These are phyloP conservation scores for Drosophila recens DNA, from an alignment of 2,888 invertebrate genomes.

Conservation along the genomic window DNA sequence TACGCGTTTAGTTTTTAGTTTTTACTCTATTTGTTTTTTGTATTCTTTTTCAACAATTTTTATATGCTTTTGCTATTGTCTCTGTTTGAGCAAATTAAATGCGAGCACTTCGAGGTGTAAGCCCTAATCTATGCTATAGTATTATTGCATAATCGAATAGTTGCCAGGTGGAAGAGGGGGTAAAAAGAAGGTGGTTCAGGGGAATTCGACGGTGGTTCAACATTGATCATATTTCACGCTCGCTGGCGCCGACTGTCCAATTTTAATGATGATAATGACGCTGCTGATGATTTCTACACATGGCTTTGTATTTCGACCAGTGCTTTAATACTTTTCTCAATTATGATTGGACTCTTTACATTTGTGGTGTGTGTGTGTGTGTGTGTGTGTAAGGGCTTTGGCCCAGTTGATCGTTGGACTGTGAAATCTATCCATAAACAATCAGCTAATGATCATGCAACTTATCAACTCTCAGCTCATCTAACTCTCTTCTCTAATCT, in stretches of 20 bases:
- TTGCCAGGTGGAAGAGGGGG: neutral
- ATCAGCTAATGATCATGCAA: slow-evolving; percentile 68
- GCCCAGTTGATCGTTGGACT: slow-evolving; percentile 71
- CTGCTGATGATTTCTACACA: slow-evolving; percentile 54
- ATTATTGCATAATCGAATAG: slow-evolving; percentile 69
- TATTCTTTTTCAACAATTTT: neutral
- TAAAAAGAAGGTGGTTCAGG: neutral
- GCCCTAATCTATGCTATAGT: slow-evolving; percentile 55
- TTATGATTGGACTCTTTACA: slow-evolving; percentile 71
- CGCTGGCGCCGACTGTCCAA: slow-evolving; percentile 70
- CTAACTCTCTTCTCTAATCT: slow-evolving; percentile 7
- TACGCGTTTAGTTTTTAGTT: slow-evolving; percentile 32
- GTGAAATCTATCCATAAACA: slow-evolving; percentile 76
- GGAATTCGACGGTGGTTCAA: slow-evolving; percentile 6
- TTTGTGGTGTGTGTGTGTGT: slow-evolving; percentile 2
- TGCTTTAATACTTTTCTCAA: slow-evolving; percentile 64
- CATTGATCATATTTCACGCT: slow-evolving; percentile 80
- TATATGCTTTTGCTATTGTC: neutral
- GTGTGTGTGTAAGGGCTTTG: slow-evolving; percentile 49
- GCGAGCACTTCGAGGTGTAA: slow-evolving; percentile 42
- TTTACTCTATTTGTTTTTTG: slow-evolving; percentile 15
- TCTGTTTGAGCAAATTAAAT: slow-evolving; percentile 12
- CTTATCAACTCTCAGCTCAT: slow-evolving; percentile 5
- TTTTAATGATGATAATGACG: slow-evolving; percentile 69
- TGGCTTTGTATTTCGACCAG: slow-evolving; percentile 57